Evolutionary conservation across 2,888 invertebrate species (phyloP), one percentile per base, ranked within the genome.

Genomic region (Myathropa florea): DNA sequence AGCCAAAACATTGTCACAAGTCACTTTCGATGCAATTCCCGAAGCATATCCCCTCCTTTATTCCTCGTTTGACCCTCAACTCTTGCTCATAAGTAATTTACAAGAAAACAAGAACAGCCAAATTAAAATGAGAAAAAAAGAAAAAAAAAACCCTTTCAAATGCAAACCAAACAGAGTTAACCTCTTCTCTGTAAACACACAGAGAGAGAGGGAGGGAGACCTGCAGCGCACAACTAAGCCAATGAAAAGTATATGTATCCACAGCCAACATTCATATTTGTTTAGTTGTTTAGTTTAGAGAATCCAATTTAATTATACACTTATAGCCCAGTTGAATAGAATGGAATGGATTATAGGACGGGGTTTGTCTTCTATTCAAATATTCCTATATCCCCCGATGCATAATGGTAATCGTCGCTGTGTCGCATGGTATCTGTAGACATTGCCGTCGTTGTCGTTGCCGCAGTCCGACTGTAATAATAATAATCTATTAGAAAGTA

Each of bases 401-500:
- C 85, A 85, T 85, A 82, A 77, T 82, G 82, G 26, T 33, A 39
- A 28, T 76, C 39, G 75, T 59, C 46, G 36, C 46, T 21, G 75
- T 65, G 9, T 76, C 30, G 26, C 12, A 18, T 21, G 10, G 61
- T 30, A 28, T 9, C 61, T 63, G 21, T 65, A 14, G 24, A 39
- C 36, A 24, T 65, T 24, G 55, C 39, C 57, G 78, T 57, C 21
- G n/a, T 14, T 28, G 60, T 60, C 30, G 21, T 33, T 39, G 61
- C 33, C 78, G 65, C 83, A 83, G 75, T 75, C 86, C 65, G 71
- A 76, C 71, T 80, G 78, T 79, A 75, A 86, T 83, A 83, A 86
- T 83, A 78, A 83, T 83, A 86, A 86, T 86, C 83, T 85, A 85
- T 82, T 82, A 82, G 85, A 82, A 82, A 82, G 85, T 85, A 85